These are phyloP conservation scores for Hypanus sabinus DNA, from an alignment of 2,113 vertebrate genomes.

Conservation along the genomic window DNA sequence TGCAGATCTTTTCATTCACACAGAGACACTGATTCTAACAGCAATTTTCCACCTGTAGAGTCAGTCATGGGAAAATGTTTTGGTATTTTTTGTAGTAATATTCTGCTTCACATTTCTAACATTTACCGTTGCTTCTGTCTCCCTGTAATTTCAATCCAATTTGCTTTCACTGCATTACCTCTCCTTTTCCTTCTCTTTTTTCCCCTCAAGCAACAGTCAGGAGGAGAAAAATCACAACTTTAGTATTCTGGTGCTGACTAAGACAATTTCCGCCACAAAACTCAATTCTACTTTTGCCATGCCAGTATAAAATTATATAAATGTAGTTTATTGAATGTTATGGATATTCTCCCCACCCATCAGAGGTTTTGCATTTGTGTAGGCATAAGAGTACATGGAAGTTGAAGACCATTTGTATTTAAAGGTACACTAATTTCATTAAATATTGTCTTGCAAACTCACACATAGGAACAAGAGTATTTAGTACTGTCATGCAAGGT, in stretches of 20 bases:
- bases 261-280: background rate
- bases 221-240: background rate
- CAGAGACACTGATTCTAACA: no score
- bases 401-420: background rate
- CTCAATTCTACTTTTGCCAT: background rate
- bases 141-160: background rate
- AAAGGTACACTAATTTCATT: background rate
- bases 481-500: no score
- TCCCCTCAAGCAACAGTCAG: background rate
- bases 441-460: background rate
- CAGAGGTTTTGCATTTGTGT: background rate
- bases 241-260: background rate
- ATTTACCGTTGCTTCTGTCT: background rate
- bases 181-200: background rate
- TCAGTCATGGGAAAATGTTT: background rate
- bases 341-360: background rate
- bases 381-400: background rate
- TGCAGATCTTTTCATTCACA: no score
- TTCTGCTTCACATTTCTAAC: background rate
- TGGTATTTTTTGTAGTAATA: no score
- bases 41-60: background rate
- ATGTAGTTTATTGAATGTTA: background rate
- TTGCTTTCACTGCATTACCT: background rate
- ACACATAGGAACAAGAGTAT: background rate
- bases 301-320: background rate